These are phyloP conservation scores for Prinia subflava DNA, from an alignment of 2,113 vertebrate species.

Conservation along the genomic window DNA sequence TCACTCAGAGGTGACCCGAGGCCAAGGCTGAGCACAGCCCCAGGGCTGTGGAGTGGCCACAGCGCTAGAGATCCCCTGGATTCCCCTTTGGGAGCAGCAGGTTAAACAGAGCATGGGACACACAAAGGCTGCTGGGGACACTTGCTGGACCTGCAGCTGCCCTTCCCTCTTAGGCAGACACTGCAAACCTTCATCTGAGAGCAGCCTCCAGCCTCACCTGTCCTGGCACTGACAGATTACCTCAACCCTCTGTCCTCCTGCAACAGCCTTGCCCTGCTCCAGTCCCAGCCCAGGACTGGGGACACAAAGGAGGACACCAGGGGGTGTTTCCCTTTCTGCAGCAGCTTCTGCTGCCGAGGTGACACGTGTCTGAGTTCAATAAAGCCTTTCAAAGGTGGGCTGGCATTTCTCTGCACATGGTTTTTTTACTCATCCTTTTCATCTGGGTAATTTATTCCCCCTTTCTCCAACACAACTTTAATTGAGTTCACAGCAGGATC, in stretches of 20 bases:
- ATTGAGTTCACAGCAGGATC: constrained; percentile 42
- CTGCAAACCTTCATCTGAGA: background rate
- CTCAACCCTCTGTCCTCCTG: background rate
- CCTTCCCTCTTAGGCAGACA: background rate
- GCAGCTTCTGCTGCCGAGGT: background rate
- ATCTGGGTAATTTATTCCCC: constrained; percentile 32
- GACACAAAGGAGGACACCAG: background rate
- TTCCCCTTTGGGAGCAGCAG: background rate
- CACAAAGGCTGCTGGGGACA: background rate
- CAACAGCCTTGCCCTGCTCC: background rate
- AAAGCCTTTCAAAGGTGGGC: constrained; percentile 19
- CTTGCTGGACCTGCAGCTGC: background rate
- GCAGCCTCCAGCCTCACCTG: background rate
- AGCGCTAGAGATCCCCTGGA: background rate
- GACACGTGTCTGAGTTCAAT: background rate
- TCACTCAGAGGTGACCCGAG: background rate
- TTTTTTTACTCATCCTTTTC: constrained; percentile 7
- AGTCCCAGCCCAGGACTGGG: background rate
- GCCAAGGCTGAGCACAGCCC: background rate
- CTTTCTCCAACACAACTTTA: constrained; percentile 4
- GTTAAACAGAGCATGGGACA: background rate
- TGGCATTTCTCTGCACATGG: background rate
- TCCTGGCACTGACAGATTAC: background rate
- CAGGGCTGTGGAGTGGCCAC: background rate
- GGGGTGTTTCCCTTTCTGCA: background rate